Percentiles rank a stretch among this genome's conserved stretches.
These are phyloP conservation scores for Vulpes ferrilata DNA, from an alignment of 2,113 vertebrate species.

Conservation along the genomic window DNA sequence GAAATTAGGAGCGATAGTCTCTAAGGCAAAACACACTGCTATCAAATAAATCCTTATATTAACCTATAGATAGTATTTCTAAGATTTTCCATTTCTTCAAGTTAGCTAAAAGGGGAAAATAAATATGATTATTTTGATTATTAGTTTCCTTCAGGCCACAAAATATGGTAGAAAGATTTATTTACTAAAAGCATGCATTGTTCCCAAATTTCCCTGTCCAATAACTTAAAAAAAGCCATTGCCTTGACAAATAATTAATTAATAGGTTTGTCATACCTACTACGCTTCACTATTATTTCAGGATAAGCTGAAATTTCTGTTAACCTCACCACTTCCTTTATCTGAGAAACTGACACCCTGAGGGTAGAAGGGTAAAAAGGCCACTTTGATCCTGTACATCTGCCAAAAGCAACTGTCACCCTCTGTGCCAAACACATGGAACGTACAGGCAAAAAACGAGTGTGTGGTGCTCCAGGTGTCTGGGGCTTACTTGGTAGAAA, in stretches of 20 bases:
- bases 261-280: background rate
- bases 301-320: conserved; percentile 47
- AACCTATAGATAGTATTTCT: background rate
- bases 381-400: conserved; percentile 69
- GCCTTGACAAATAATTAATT: background rate
- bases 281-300: background rate
- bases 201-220: background rate
- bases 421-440: background rate
- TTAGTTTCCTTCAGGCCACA: background rate
- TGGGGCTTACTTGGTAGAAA: background rate
- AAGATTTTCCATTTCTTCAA: background rate
- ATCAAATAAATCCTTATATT: background rate
- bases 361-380: background rate
- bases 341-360: conserved; percentile 61
- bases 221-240: background rate
- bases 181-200: background rate
- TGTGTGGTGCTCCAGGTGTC: conserved; percentile 31
- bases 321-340: conserved; percentile 76
- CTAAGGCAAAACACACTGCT: background rate
- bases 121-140: conserved; percentile 39
- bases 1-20: background rate
- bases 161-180: background rate
- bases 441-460: background rate
- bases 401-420: conserved; percentile 62
- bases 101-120: background rate